phyloP scores from a whole-genome alignment of 2,888 invertebrate species.

The Alentia gelatinosa region DNA sequence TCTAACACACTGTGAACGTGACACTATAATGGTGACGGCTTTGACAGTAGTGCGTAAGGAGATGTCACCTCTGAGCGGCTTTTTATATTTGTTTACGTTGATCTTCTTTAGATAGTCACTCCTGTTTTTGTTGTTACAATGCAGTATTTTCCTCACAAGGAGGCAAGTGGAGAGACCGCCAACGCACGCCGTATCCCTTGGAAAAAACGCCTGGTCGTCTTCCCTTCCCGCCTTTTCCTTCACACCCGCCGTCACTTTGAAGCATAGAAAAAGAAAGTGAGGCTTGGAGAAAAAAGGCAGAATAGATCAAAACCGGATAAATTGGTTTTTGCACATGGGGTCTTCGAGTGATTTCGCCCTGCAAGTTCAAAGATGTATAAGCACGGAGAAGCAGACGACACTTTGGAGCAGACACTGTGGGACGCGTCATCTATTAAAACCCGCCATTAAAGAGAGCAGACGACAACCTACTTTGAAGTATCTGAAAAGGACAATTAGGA shows the following conservation, averaged over 20 bases:
- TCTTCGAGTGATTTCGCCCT: background rate
- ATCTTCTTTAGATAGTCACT: background rate
- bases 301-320: conserved; percentile 33
- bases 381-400: background rate
- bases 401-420: background rate
- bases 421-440: conserved; percentile 33
- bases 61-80: background rate
- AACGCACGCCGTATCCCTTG: background rate
- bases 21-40: too few relatives aligned
- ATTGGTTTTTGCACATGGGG: background rate
- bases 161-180: background rate
- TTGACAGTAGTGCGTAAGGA: background rate
- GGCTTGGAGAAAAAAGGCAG: background rate
- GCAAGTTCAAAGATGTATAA: conserved; percentile 22
- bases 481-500: conserved; percentile 46
- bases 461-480: conserved; percentile 20
- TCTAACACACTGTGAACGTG: too few relatives aligned
- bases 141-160: background rate
- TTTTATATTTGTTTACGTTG: conserved; percentile 19
- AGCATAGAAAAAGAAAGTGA: conserved; percentile 28
- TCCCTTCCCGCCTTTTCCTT: background rate
- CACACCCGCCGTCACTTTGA: background rate
- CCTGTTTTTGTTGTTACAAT: background rate
- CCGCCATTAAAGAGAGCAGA: conserved; percentile 35
- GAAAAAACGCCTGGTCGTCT: background rate